These are phyloP conservation scores for Aulostomus chinensis DNA, from an alignment of 2,797 vertebrate genomes.

Conservation along the genomic window DNA sequence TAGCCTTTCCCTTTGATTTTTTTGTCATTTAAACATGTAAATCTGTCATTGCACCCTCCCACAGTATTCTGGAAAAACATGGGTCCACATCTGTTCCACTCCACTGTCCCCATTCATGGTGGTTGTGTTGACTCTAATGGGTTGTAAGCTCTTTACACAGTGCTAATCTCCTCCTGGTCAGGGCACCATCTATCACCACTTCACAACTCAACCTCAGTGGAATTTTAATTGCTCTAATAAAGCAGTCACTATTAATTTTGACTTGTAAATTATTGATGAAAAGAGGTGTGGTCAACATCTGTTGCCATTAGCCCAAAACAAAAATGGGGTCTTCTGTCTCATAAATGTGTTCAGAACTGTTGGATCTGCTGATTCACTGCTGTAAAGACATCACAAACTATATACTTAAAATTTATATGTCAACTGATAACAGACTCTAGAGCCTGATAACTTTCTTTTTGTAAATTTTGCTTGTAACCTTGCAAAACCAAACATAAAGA, in stretches of 20 bases:
- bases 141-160: constrained; percentile 26
- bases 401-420: too few species aligned
- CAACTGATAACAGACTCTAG: too few species aligned
- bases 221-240: neutral
- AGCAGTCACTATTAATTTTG: neutral
- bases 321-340: neutral
- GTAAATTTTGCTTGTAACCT: too few species aligned
- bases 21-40: neutral
- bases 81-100: constrained; percentile 35
- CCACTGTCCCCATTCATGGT: constrained; percentile 42
- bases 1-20: neutral
- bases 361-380: neutral
- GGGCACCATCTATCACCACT: neutral
- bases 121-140: constrained; percentile 34
- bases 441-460: too few species aligned
- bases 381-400: neutral
- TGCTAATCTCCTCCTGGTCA: constrained; percentile 34
- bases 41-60: neutral
- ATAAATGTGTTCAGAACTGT: neutral
- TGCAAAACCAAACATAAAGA: too few species aligned
- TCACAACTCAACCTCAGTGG: too few species aligned
- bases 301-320: constrained; percentile 1
- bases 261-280: constrained; percentile 40
- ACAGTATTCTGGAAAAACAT: constrained; percentile 12
- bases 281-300: constrained; percentile 10